A percentile compares a stretch with the other conserved stretches of the same genome.
Conservation (phyloP, 2,888 invertebrate genomes). For the Atethmia centrago region DNA sequence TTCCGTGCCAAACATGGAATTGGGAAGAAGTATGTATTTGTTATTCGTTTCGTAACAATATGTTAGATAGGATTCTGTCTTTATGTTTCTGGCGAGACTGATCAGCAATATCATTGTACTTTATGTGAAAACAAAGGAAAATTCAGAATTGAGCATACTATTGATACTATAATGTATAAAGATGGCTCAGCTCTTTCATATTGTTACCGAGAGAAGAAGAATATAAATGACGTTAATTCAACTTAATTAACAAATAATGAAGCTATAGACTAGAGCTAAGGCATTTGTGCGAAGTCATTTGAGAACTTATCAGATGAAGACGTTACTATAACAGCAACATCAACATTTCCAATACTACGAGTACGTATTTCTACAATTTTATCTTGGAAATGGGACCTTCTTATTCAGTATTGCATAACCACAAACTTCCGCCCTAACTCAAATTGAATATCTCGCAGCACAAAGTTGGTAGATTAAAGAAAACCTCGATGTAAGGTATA, state of each 20-base stretch:
- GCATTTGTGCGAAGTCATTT: neutral
- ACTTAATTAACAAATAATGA: neutral
- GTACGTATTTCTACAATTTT: neutral
- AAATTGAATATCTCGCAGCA: conserved; percentile 34
- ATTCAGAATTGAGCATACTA: neutral
- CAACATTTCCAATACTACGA: neutral
- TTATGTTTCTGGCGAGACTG: conserved; percentile 17
- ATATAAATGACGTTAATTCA: neutral
- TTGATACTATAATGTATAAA: neutral
- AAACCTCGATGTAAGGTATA: conserved; percentile 51
- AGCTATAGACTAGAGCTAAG: neutral
- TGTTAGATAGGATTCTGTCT: conserved; percentile 23
- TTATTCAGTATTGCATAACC: conserved; percentile 30
- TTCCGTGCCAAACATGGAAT: conserved; percentile 62
- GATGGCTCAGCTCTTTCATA: neutral
- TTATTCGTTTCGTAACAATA: conserved; percentile 37
- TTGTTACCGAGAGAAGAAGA: neutral
- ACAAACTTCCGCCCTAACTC: conserved; percentile 11
- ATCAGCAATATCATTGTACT: neutral
- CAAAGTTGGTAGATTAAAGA: conserved; percentile 54
- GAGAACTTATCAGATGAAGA: neutral
- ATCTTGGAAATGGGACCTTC: neutral
- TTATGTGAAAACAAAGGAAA: neutral
- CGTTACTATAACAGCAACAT: neutral
- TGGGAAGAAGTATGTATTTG: conserved; percentile 35